A percentile compares a stretch with the other conserved stretches of the same genome.
phyloP scores from a whole-genome alignment of 2,888 invertebrate genomes.

The Xanthorhoe spadicearia region DNA sequence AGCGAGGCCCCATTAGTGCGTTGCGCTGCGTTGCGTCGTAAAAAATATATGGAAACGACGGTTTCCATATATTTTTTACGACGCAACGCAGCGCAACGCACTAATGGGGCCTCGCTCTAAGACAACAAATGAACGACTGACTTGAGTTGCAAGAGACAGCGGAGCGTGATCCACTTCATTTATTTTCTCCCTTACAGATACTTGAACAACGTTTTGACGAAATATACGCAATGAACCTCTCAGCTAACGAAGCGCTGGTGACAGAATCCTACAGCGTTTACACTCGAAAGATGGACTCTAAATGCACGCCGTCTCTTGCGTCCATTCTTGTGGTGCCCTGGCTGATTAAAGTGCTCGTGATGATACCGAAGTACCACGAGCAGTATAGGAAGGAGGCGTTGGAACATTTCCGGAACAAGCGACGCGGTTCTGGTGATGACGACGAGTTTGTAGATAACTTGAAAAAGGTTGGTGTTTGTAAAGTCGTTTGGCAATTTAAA shows the following conservation, averaged over 20 bases:
- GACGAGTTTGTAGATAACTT: conserved; percentile 41
- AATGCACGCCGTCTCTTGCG: conserved; percentile 44
- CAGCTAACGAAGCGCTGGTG: conserved; percentile 31
- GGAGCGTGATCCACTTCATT: too few relatives aligned
- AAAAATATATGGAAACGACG: too few relatives aligned
- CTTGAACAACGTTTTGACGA: conserved; percentile 28
- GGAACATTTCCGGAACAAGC: conserved; percentile 38
- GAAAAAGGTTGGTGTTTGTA: conserved; percentile 33
- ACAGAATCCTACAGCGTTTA: conserved; percentile 77
- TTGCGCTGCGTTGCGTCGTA: too few relatives aligned
- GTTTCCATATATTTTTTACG: too few relatives aligned
- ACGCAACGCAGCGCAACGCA: too few relatives aligned
- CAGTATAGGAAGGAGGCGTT: conserved; percentile 30
- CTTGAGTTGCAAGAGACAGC: too few relatives aligned
- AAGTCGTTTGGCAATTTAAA: too few relatives aligned
- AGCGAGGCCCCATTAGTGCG: too few relatives aligned
- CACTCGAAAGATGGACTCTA: conserved; percentile 79
- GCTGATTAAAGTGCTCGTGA: conserved; percentile 41
- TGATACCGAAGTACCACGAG: conserved; percentile 44
- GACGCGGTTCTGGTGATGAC: conserved; percentile 39
- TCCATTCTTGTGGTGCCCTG: conserved; percentile 47
- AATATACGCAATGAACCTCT: conserved; percentile 15
- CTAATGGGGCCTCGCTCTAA: too few relatives aligned
- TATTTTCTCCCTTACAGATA: conserved; percentile 12
- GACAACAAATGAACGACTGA: too few relatives aligned